These are phyloP conservation scores for Eospalax fontanierii DNA, from an alignment of 2,797 vertebrate species.

Conservation along the genomic window DNA sequence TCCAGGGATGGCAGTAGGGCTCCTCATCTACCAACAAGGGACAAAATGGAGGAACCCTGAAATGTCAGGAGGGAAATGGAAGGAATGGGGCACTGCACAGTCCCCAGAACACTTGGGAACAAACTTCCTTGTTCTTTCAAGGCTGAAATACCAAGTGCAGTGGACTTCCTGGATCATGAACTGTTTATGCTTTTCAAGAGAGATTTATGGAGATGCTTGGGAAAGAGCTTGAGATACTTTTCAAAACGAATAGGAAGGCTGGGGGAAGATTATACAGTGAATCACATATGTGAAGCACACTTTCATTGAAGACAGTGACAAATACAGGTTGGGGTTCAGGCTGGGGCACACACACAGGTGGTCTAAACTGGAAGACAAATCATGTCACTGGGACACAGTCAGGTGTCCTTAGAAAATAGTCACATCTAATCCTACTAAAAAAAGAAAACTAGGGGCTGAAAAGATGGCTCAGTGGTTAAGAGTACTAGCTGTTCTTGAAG, in stretches of 20 bases:
- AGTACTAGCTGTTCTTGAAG: no score
- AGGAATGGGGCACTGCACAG: neutral
- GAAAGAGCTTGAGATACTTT: constrained; percentile 31
- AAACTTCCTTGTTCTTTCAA: neutral
- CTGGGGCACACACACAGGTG: neutral
- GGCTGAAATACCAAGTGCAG: neutral
- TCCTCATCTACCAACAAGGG: neutral
- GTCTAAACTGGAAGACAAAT: neutral
- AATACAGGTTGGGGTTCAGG: neutral
- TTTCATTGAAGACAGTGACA: constrained; percentile 14
- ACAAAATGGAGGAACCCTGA: neutral
- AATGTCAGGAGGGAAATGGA: neutral
- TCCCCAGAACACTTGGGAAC: neutral
- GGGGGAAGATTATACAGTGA: neutral
- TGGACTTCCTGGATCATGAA: constrained; percentile 27
- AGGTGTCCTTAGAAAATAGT: constrained; percentile 40
- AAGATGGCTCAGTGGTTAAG: no score
- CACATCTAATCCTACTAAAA: neutral
- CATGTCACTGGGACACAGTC: neutral
- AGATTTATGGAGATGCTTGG: neutral
- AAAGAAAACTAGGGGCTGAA: no score
- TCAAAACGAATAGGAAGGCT: constrained; percentile 13
- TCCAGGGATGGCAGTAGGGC: neutral
- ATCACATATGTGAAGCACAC: neutral
- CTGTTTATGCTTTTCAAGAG: constrained; percentile 35